These are phyloP conservation scores for Leptonema lineaticorne DNA, from an alignment of 1,140 invertebrate genomes.

Conservation along the genomic window DNA sequence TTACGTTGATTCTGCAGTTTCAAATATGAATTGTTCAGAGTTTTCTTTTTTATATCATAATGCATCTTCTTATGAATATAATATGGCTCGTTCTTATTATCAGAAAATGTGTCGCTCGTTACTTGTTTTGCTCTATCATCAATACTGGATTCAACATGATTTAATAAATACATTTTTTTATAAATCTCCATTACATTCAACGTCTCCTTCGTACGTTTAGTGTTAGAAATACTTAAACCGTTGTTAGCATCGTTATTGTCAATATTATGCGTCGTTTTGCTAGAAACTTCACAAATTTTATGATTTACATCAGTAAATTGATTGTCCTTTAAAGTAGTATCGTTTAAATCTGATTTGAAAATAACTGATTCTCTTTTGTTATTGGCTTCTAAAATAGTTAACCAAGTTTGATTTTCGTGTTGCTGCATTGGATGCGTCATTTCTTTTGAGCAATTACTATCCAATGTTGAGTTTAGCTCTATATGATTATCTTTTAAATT, in stretches of 20 bases:
- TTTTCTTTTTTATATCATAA: background rate
- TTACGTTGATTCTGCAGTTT: background rate
- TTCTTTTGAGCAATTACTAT: no score
- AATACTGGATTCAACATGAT: background rate
- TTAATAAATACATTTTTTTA: background rate
- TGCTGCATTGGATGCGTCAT: background rate
- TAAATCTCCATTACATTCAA: background rate
- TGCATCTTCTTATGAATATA: background rate
- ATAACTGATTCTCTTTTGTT: slow-evolving; percentile 8
- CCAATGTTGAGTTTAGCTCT: no score
- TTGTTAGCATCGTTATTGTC: background rate
- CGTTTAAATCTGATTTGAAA: background rate
- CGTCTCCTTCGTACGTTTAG: background rate
- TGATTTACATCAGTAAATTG: background rate
- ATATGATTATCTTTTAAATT: no score
- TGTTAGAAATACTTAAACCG: background rate
- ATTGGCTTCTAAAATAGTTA: background rate
- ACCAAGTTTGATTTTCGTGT: background rate
- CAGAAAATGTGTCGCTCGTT: background rate
- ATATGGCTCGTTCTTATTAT: background rate
- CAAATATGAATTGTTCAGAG: background rate
- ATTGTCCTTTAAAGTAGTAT: background rate
- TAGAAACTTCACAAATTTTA: background rate
- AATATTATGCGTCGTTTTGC: background rate
- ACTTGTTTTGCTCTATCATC: background rate